A percentile compares a stretch with the other conserved stretches of the same genome.
These are phyloP conservation scores for Acyrthosiphon pisum DNA, from an alignment of 1,140 invertebrate species.

Conservation along the genomic window DNA sequence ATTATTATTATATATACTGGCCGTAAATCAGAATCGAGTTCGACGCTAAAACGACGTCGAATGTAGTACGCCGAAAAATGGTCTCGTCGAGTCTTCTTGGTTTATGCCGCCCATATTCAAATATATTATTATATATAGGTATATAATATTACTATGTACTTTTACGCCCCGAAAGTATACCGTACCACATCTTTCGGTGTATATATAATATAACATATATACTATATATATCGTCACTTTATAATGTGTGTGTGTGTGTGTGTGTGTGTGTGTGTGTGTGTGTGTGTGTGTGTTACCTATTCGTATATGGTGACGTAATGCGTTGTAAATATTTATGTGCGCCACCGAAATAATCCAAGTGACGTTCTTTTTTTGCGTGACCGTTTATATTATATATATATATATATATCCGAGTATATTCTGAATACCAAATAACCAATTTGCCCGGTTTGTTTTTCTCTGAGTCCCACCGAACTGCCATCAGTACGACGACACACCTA, in stretches of 20 bases:
- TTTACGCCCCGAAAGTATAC: not conserved
- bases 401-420: not conserved
- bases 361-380: not conserved
- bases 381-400: not conserved
- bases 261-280: too few species aligned
- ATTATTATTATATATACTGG: not conserved
- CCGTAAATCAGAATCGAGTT: not conserved
- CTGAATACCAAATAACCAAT: conserved; percentile 31
- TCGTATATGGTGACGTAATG: not conserved
- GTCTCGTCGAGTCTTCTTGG: not conserved
- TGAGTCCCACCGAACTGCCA: not conserved
- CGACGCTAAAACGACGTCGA: not conserved
- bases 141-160: not conserved
- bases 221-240: too few species aligned
- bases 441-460: not conserved
- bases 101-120: not conserved
- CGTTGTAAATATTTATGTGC: conserved; percentile 3
- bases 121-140: not conserved
- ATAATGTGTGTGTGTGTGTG: too few species aligned
- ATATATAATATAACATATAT: too few species aligned
- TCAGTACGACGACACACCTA: not conserved
- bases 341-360: not conserved
- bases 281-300: not conserved
- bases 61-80: not conserved
- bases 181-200: not conserved